Base-by-base conservation (phyloP, 2,888 invertebrate genomes). In the Synanthedon andrenaeformis region DNA sequence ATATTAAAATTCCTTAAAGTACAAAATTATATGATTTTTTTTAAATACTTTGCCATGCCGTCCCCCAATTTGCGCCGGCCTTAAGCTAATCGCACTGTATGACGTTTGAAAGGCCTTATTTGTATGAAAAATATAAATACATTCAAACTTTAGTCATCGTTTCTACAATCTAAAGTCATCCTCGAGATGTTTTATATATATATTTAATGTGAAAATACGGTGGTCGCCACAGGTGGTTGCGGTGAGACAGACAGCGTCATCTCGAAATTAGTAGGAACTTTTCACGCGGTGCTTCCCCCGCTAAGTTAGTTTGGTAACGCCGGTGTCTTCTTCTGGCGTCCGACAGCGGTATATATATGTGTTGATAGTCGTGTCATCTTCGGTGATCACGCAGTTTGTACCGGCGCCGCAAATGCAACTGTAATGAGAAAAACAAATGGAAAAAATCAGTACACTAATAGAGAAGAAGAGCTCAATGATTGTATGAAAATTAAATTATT, bases 381-480 rank as follows among this genome's bases (percentile, higher is more conserved):
- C 66, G 14, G 52, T 12, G 4, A 53, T 2, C 41, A 35, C 4
- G 53, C 81, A 81, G 1, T 4, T 11, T 10, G 48, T 52, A 1
- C 52, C 64, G 0, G 4, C 0, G 0, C 14, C 51, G 57, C 81
- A 82, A 2, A 11, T 12, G 57, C 81, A 81, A 62, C 81, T 81
- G 69, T 6, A 67, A 70, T 58, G 17, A 54, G 51, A 58, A 57
- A 52, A 55, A 23, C 4, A 23, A 4, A 28, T 28, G 28, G 28
- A 10, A 35, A n/a, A 52, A 35, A 35, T 10, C 35, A 35, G 10
- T 35, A 35, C 35, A 35, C 35, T 10, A 35, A 35, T 35, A 35
- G 35, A 35, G 35, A 35, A 35, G 2, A 35, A 35, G 35, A 35
- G 35, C 10, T 23, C 5, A 4, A 10, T 35, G 8, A 35, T 35